Percentiles rank a stretch among this genome's conserved stretches.
Conservation (phyloP, 2,888 invertebrate species). For the Deilephila elpenor region DNA sequence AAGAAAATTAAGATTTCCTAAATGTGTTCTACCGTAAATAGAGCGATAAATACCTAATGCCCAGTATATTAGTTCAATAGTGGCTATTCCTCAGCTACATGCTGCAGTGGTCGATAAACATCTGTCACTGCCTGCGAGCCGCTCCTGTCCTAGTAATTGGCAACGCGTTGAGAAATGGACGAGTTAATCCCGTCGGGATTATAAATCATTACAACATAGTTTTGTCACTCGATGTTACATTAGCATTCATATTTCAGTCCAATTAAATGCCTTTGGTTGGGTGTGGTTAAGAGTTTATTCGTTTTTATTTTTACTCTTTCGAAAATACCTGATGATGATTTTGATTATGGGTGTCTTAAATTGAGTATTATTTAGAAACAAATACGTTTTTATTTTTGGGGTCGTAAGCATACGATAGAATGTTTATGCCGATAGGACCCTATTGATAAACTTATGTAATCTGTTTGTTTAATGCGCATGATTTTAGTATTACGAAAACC, state of each 20-base stretch:
- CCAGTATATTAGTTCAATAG: background rate
- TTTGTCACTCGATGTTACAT: background rate
- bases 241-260: background rate
- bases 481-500: no score
- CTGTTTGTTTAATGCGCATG: no score
- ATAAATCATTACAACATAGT: conserved; percentile 10
- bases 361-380: no score
- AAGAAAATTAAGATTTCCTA: background rate
- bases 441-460: no score
- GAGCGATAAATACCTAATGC: background rate
- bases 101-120: conserved; percentile 10
- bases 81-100: background rate
- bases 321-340: no score
- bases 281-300: background rate
- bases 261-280: background rate
- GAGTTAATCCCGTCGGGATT: background rate
- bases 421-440: no score
- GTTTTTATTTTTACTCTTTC: background rate
- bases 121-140: background rate
- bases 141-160: conserved; percentile 21
- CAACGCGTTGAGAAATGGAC: conserved; percentile 20
- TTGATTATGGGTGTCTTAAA: no score
- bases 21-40: no score
- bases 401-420: no score
- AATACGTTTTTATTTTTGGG: no score